A percentile compares a stretch with the other conserved stretches of the same genome.
Conservation (phyloP, 2,113 vertebrate genomes). For the Callocephalon fimbriatum region DNA sequence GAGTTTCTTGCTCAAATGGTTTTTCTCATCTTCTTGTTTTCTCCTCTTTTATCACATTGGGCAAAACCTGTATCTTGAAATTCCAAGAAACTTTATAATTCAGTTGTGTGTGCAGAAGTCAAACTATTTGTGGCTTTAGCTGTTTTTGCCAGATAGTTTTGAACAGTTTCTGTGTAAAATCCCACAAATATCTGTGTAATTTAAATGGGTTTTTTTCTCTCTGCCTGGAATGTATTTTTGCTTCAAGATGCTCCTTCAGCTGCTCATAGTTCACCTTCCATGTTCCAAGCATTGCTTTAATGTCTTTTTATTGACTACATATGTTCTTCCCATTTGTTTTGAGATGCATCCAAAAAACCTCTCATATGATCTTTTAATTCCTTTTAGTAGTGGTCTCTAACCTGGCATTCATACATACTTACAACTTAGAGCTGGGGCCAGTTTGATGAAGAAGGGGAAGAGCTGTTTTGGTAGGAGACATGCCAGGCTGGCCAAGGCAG, state of each 20-base stretch:
- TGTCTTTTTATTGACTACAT: background rate
- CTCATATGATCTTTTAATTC: background rate
- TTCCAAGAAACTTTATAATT: background rate
- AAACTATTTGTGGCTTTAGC: background rate
- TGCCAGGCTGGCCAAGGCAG: background rate
- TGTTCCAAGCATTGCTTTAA: background rate
- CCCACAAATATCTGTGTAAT: background rate
- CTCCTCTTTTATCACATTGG: background rate
- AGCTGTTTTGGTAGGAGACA: background rate
- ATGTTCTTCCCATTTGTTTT: background rate
- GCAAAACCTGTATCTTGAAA: background rate
- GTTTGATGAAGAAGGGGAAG: background rate
- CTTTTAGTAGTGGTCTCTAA: background rate
- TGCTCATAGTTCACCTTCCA: background rate
- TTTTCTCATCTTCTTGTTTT: background rate
- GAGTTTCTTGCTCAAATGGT: background rate
- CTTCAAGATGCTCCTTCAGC: conserved; percentile 17
- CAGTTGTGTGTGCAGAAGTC: background rate
- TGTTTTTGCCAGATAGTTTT: background rate
- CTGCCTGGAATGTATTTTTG: background rate
- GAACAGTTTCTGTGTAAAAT: background rate
- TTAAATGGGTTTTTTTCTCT: background rate
- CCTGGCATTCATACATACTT: background rate
- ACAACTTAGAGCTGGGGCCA: background rate
- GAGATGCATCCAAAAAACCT: background rate